phyloP scores from a whole-genome alignment of 2,113 vertebrate genomes.

The Dascyllus trimaculatus region DNA sequence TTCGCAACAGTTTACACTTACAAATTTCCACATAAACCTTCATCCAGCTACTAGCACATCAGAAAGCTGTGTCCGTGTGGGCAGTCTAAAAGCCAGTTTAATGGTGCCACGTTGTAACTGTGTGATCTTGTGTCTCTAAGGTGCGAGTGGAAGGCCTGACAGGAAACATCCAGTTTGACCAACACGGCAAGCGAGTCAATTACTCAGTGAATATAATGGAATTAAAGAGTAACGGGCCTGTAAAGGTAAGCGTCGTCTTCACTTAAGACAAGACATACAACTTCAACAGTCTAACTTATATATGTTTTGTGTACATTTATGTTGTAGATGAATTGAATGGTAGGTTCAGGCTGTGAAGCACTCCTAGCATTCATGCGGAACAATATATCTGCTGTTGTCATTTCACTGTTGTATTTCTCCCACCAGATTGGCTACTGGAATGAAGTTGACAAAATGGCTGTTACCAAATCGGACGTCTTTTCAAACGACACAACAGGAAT shows the following conservation, averaged over 20 bases:
- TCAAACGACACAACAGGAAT: slow-evolving; percentile 94
- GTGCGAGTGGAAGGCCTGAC: slow-evolving; percentile 97
- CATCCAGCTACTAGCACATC: neutral
- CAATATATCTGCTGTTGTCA: neutral
- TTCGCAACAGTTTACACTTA: no score
- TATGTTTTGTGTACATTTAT: no score
- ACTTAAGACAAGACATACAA: no score
- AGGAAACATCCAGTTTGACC: slow-evolving; percentile 99
- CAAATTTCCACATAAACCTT: neutral
- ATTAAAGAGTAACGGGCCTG: slow-evolving; percentile 95
- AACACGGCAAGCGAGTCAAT: slow-evolving; percentile 97
- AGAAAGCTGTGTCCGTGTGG: neutral
- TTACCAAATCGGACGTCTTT: slow-evolving; percentile 93
- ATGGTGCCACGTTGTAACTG: neutral
- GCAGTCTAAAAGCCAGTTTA: neutral
- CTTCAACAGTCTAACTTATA: no score
- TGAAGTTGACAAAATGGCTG: slow-evolving; percentile 98
- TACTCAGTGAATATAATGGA: slow-evolving; percentile 99
- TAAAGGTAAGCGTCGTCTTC: slow-evolving; percentile 88
- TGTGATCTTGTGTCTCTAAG: slow-evolving; percentile 73
- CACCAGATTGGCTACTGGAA: slow-evolving; percentile 98
- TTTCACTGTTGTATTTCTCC: slow-evolving; percentile 31
- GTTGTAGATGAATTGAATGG: no score
- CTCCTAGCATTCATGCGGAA: no score
- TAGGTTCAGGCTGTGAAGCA: no score